phyloP scores from a whole-genome alignment of 2,113 vertebrate genomes.

The Carettochelys insculpta region DNA sequence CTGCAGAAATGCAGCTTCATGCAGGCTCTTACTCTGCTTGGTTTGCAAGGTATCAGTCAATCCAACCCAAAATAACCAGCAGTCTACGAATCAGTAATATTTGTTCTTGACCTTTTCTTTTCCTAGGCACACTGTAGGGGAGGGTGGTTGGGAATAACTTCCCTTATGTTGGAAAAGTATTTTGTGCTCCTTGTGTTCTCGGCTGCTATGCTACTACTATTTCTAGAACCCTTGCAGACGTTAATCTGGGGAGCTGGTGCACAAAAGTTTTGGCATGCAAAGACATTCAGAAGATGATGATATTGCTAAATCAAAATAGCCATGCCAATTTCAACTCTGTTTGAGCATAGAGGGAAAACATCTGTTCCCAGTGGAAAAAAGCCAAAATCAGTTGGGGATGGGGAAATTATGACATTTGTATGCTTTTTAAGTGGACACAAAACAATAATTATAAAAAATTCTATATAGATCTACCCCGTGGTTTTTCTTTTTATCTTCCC shows the following conservation, averaged over 20 bases:
- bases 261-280: accelerated
- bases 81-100: neutral
- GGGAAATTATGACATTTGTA: neutral
- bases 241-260: accelerated
- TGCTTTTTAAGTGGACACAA: accelerated
- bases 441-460: neutral
- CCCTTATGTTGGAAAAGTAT: neutral
- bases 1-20: neutral
- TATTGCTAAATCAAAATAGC: accelerated
- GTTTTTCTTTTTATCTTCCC: neutral
- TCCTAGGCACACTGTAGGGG: neutral
- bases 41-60: neutral
- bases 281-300: accelerated
- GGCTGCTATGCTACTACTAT: accelerated
- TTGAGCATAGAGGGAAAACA: no score
- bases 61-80: neutral
- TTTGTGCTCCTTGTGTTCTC: neutral
- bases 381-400: neutral
- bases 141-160: no score
- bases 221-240: neutral
- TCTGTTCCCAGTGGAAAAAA: neutral
- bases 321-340: accelerated
- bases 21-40: neutral
- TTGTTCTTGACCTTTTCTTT: neutral
- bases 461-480: accelerated